Evolutionary conservation across 2,113 vertebrate genomes (phyloP).

Genomic region (Mobula hypostoma): DNA sequence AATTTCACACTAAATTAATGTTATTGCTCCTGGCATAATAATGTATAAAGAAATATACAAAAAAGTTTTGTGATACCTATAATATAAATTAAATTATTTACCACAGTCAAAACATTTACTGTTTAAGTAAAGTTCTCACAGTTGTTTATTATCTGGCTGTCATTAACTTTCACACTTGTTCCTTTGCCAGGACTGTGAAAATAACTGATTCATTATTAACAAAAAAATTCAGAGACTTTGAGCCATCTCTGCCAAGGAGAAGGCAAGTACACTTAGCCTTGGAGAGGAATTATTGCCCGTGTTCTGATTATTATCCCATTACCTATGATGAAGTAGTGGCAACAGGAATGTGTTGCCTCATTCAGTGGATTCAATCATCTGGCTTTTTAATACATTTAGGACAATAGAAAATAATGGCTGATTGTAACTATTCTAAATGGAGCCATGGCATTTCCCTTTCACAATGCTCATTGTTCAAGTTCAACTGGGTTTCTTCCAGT

Average conservation of each 20-base stretch:
- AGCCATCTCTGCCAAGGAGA: background rate
- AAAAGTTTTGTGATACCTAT: background rate
- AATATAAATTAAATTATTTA: background rate
- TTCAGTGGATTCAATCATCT: background rate
- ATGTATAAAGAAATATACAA: background rate
- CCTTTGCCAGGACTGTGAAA: background rate
- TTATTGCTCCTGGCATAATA: background rate
- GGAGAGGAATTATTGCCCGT: background rate
- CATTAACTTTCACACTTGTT: background rate
- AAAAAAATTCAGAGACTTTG: background rate
- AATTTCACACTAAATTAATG: conserved; percentile 27
- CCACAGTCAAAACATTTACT: background rate
- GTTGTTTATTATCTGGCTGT: background rate
- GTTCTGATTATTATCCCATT: background rate
- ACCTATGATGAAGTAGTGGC: background rate
- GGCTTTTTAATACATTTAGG: background rate
- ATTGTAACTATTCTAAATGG: no score
- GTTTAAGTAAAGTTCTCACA: background rate
- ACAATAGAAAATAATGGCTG: background rate
- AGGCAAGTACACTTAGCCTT: background rate
- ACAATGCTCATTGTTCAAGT: no score
- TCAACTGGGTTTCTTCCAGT: no score
- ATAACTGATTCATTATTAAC: background rate
- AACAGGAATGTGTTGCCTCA: background rate
- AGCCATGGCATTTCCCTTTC: background rate